These are phyloP conservation scores for Scartelaos histophorus DNA, from an alignment of 2,113 vertebrate species.

Conservation along the genomic window DNA sequence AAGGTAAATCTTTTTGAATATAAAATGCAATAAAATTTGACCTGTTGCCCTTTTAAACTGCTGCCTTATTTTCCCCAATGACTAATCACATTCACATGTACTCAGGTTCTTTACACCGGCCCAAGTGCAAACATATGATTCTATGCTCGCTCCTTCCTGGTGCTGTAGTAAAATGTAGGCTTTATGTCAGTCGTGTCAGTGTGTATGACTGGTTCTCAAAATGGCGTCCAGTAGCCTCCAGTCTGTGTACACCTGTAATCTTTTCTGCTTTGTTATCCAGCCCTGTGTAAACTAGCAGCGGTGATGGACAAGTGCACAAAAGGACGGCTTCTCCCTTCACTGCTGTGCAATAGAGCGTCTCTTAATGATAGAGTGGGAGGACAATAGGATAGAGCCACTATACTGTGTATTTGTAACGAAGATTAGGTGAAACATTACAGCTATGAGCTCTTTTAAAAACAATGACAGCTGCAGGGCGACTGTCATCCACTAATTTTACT, in stretches of 20 bases:
- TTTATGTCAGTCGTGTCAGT: conserved; percentile 29
- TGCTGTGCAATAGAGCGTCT: conserved; percentile 19
- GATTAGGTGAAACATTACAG: background rate
- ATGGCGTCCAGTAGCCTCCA: conserved; percentile 37
- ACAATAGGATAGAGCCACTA: conserved; percentile 35
- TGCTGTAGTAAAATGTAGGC: conserved; percentile 22
- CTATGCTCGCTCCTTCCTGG: conserved; percentile 17
- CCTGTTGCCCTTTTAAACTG: background rate
- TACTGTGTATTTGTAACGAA: conserved; percentile 12
- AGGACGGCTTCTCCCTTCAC: conserved; percentile 10
- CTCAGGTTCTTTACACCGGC: conserved; percentile 22
- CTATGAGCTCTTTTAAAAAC: background rate
- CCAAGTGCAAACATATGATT: conserved; percentile 41
- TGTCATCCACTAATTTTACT: background rate
- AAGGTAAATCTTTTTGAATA: too few relatives aligned
- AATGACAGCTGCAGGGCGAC: background rate
- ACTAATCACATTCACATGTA: conserved; percentile 7
- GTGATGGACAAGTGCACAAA: conserved; percentile 54
- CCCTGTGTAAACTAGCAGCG: conserved; percentile 43
- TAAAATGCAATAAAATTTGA: background rate
- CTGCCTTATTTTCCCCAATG: background rate
- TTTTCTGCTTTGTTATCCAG: conserved; percentile 52
- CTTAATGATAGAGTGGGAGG: conserved; percentile 28
- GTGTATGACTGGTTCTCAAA: conserved; percentile 20
- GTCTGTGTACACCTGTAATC: conserved; percentile 48